phyloP scores from a whole-genome alignment of 2,888 invertebrate genomes.

The Acrobeloides nanus region DNA sequence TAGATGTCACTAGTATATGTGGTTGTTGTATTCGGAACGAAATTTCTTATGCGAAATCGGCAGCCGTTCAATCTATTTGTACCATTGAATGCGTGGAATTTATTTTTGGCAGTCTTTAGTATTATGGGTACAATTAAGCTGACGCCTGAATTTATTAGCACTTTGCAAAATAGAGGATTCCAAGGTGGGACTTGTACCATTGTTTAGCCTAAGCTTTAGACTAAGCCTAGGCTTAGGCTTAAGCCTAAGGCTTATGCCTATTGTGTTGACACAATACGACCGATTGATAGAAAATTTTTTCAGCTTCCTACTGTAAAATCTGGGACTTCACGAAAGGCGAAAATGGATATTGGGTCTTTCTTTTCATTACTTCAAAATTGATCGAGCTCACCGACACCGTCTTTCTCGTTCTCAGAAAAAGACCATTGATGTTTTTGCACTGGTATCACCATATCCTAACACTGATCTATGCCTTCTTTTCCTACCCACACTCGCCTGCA shows the following conservation, averaged over 20 bases:
- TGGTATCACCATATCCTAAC: slow-evolving; percentile 32
- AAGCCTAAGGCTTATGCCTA: slow-evolving; percentile 2
- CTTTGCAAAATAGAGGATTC: slow-evolving; percentile 22
- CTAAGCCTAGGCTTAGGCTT: too few relatives aligned
- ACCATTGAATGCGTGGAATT: slow-evolving; percentile 55
- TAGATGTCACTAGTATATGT: slow-evolving; percentile 29
- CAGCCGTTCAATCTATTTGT: slow-evolving; percentile 45
- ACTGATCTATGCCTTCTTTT: slow-evolving; percentile 36
- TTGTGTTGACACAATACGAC: slow-evolving; percentile 5
- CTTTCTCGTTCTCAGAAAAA: slow-evolving; percentile 30
- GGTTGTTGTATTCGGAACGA: slow-evolving; percentile 54
- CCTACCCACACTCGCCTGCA: slow-evolving; percentile 33
- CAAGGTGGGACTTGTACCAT: slow-evolving; percentile 11
- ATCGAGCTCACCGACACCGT: slow-evolving; percentile 33
- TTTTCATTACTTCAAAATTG: slow-evolving; percentile 34
- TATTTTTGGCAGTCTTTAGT: slow-evolving; percentile 55
- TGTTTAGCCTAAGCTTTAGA: background rate
- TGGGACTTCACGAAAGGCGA: slow-evolving; percentile 21
- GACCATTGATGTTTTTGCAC: slow-evolving; percentile 36
- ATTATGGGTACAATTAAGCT: slow-evolving; percentile 27
- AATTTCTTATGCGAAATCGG: slow-evolving; percentile 54
- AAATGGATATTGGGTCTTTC: slow-evolving; percentile 39
- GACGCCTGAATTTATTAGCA: slow-evolving; percentile 26
- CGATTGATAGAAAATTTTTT: too few relatives aligned
- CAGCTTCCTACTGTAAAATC: slow-evolving; percentile 28